These are phyloP conservation scores for Eonycteris spelaea DNA, from an alignment of 2,113 vertebrate species.

Conservation along the genomic window DNA sequence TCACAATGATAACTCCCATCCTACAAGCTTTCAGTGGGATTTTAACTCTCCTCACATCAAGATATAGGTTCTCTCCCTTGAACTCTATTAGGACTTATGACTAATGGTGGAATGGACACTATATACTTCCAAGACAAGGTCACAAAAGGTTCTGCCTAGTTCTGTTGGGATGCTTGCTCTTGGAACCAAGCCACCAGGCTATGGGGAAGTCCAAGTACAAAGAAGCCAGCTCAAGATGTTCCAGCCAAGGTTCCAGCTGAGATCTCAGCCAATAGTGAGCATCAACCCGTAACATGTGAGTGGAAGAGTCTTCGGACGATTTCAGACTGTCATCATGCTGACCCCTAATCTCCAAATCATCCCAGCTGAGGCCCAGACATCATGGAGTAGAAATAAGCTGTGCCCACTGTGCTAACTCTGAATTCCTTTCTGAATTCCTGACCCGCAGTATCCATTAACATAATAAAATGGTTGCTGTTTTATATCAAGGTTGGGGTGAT, in stretches of 20 bases:
- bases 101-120: not conserved
- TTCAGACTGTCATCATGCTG: not conserved
- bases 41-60: not conserved
- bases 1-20: not conserved
- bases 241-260: not conserved
- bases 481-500: not conserved
- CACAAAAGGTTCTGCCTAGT: not conserved
- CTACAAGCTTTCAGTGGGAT: not conserved
- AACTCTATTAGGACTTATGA: not conserved
- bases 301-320: not conserved
- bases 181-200: not conserved
- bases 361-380: not conserved
- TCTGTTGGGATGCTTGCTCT: not conserved
- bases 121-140: constrained; percentile 28
- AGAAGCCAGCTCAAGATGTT: not conserved
- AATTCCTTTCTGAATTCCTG: not conserved
- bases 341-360: not conserved
- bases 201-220: not conserved
- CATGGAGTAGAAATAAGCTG: not conserved
- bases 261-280: not conserved
- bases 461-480: not conserved
- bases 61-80: not conserved
- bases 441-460: not conserved
- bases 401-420: not conserved
- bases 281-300: not conserved